Base-by-base conservation (phyloP, 1,140 invertebrate species). In the Sinonovacula constricta region DNA sequence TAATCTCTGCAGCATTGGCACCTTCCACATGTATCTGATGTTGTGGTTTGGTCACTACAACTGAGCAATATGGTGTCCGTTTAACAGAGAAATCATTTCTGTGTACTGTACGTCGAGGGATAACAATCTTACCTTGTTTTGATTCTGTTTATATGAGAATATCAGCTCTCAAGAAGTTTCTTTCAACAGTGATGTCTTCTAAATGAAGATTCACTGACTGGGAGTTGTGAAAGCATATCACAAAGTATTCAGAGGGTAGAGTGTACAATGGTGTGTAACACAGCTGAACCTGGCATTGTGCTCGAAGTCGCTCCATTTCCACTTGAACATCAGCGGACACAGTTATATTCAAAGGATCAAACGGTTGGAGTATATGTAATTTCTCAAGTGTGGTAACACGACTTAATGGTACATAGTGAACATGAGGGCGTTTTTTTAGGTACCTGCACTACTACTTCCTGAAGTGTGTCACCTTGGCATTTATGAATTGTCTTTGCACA, bases 361-460 rank as follows among this genome's bases (percentile, higher is more conserved):
- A 72, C 14, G 24, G 3, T 49, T 51, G 24, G 2, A 62, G 12
- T 54, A 70, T 70, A 54, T 70, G 54, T 10, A 70, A 28, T 24
- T 26, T 33, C 12, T 36, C 31, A 28, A 70, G 26, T n/a, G 69
- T 24, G 28, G 69, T 72, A 3, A 72, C 69, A 7, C 57, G 56
- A 72, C 69, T 72, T 2, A 72, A 72, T 3, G 69, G 56, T 26
- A 72, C 69, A 62, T 72, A 72, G 53, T 72, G 57, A n/a, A 72
- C 5, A 62, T 72, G 56, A 18, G 57, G 33, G 14, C 57, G 33
- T 72, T 51, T 62, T 30, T 60, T 10, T 28, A 22, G 69, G 69
- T 30, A 72, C 60, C 3, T 24, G 24, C 22, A 72, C 7, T 18
- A 72, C 69, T 62, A 22, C 57, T 2, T 72, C 69, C 22, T 24